phyloP scores from a whole-genome alignment of 2,888 invertebrate species.

The Epinotia bilunana region DNA sequence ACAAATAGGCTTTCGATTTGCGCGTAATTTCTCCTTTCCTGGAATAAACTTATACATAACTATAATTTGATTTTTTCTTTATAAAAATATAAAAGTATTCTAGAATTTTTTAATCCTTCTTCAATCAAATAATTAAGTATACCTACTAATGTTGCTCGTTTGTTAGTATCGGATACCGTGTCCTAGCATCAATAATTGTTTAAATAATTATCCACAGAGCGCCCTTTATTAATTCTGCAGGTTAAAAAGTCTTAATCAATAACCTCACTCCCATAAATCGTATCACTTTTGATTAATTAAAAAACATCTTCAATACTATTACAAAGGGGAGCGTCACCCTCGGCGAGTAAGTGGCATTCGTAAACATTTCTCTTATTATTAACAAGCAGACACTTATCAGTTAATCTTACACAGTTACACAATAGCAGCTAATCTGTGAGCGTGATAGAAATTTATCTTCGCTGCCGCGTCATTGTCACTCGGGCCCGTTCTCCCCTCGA shows the following conservation, averaged over 20 bases:
- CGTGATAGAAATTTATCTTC: slow-evolving; percentile 82
- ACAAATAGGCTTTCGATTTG: too few species aligned
- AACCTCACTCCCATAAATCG: slow-evolving; percentile 23
- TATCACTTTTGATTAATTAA: slow-evolving; percentile 46
- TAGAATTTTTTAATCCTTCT: too few species aligned
- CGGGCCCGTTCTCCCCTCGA: slow-evolving; percentile 60
- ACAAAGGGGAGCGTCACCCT: slow-evolving; percentile 51
- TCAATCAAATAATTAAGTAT: too few species aligned
- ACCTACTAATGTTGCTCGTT: too few species aligned
- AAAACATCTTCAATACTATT: slow-evolving; percentile 67
- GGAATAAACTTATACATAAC: too few species aligned
- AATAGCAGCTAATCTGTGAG: slow-evolving; percentile 79
- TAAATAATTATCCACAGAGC: too few species aligned
- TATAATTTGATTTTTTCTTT: too few species aligned
- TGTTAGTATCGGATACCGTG: too few species aligned
- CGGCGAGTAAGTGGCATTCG: slow-evolving; percentile 44
- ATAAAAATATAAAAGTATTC: too few species aligned
- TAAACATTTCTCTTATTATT: slow-evolving; percentile 80
- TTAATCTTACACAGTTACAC: slow-evolving; percentile 81
- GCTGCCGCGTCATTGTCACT: slow-evolving; percentile 72
- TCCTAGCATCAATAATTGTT: too few species aligned
- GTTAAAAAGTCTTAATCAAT: not conserved
- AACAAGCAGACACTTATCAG: slow-evolving; percentile 81
- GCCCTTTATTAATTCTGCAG: not conserved
- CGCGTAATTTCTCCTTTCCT: too few species aligned